These are phyloP conservation scores for Salminus brasiliensis DNA, from an alignment of 2,113 vertebrate genomes.

Conservation along the genomic window DNA sequence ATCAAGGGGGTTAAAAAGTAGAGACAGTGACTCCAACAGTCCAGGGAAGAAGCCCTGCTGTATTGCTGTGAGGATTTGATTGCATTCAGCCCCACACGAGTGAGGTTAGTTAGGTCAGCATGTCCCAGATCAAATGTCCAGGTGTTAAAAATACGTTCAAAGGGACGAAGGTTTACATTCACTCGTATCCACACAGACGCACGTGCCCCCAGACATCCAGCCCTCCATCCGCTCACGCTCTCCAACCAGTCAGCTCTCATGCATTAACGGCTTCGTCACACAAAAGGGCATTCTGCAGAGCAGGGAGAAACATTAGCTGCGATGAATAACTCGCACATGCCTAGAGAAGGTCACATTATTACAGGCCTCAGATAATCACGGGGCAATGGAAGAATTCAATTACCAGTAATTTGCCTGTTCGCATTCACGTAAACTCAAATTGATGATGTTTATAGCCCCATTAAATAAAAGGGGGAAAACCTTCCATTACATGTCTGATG, in stretches of 20 bases:
- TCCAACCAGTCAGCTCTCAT: neutral
- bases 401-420: conserved; percentile 31
- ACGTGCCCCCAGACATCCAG: no score
- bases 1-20: no score
- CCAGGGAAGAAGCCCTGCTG: no score
- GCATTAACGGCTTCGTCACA: neutral
- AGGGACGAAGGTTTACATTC: no score
- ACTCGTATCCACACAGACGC: no score
- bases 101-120: no score
- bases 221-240: no score
- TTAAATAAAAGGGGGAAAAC: conserved; percentile 46
- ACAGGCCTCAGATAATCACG: neutral
- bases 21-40: no score
- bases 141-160: no score
- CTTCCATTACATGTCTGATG: conserved; percentile 48
- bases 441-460: conserved; percentile 47
- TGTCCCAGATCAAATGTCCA: no score
- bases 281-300: neutral
- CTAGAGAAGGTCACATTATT: conserved; percentile 1
- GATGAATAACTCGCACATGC: conserved; percentile 1
- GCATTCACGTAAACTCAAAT: conserved; percentile 40
- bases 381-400: neutral
- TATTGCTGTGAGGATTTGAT: no score
- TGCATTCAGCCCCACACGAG: no score
- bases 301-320: neutral